Evolutionary conservation across 2,888 invertebrate genomes (phyloP).

Genomic region (Corythucha ciliata): DNA sequence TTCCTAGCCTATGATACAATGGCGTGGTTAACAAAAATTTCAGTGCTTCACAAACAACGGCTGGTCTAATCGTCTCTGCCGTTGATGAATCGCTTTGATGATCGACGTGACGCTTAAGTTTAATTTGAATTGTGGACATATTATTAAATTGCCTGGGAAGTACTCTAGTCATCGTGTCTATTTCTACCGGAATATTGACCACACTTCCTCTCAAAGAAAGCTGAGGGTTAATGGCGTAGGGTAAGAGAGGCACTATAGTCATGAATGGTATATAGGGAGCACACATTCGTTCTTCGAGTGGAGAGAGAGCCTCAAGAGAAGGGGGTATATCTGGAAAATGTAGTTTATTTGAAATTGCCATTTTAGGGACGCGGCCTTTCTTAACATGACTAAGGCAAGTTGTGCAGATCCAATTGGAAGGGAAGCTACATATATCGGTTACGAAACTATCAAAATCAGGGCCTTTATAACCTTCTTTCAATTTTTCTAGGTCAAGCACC

Average conservation of each 20-base stretch:
- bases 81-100: conserved; percentile 2
- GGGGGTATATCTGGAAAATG: conserved; percentile 15
- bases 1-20: background rate
- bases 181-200: too few relatives aligned
- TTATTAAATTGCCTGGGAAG: too few relatives aligned
- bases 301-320: conserved; percentile 8
- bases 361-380: background rate
- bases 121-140: too few relatives aligned
- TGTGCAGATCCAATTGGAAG: background rate
- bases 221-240: too few relatives aligned
- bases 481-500: too few relatives aligned
- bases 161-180: too few relatives aligned
- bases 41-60: background rate
- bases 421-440: too few relatives aligned
- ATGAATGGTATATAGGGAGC: conserved; percentile 23
- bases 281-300: conserved; percentile 18
- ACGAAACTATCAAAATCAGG: too few relatives aligned
- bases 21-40: background rate
- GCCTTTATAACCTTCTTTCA: too few relatives aligned
- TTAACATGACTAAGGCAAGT: conserved; percentile 6
- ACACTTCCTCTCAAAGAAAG: too few relatives aligned
- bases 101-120: conserved; percentile 4
- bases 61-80: conserved; percentile 4
- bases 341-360: conserved; percentile 1
- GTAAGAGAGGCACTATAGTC: conserved; percentile 12